Percentiles rank a stretch among this genome's conserved stretches.
phyloP scores from a whole-genome alignment of 1,140 invertebrate species.

The Drosophila arawakana region DNA sequence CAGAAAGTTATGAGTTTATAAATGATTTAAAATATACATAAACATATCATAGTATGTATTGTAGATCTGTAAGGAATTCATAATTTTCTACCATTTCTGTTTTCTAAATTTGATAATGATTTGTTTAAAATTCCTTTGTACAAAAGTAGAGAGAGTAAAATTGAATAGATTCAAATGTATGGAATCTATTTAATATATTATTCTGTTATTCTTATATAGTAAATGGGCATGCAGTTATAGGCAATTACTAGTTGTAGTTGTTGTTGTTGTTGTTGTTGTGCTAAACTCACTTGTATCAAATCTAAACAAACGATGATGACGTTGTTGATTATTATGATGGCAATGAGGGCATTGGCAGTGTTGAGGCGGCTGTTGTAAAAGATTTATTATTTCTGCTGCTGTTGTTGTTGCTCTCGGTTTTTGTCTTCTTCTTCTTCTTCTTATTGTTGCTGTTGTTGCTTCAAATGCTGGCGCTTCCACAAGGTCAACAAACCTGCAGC shows the following conservation, averaged over 20 bases:
- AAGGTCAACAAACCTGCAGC: conserved; percentile 55
- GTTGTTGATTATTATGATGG: conserved; percentile 74
- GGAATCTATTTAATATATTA: too few relatives aligned
- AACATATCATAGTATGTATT: too few relatives aligned
- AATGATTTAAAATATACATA: too few relatives aligned
- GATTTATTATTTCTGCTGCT: conserved; percentile 33
- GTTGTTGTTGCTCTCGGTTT: conserved; percentile 20
- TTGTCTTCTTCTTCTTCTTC: conserved; percentile 3
- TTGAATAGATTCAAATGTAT: too few relatives aligned
- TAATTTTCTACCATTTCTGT: too few relatives aligned
- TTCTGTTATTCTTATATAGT: background rate
- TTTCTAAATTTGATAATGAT: too few relatives aligned
- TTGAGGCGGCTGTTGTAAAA: conserved; percentile 59
- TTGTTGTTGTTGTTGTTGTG: conserved; percentile 31
- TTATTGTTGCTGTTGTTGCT: conserved; percentile 9
- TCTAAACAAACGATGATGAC: conserved; percentile 80
- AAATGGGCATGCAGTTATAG: conserved; percentile 37
- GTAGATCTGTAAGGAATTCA: too few relatives aligned
- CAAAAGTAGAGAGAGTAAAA: too few relatives aligned
- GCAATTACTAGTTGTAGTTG: conserved; percentile 5
- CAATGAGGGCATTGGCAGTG: conserved; percentile 78
- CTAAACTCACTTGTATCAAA: conserved; percentile 77
- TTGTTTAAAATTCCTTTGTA: too few relatives aligned
- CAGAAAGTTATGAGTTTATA: too few relatives aligned
- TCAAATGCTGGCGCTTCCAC: conserved; percentile 22